Conservation (phyloP, 1,140 invertebrate genomes). For the Periplaneta americana region DNA sequence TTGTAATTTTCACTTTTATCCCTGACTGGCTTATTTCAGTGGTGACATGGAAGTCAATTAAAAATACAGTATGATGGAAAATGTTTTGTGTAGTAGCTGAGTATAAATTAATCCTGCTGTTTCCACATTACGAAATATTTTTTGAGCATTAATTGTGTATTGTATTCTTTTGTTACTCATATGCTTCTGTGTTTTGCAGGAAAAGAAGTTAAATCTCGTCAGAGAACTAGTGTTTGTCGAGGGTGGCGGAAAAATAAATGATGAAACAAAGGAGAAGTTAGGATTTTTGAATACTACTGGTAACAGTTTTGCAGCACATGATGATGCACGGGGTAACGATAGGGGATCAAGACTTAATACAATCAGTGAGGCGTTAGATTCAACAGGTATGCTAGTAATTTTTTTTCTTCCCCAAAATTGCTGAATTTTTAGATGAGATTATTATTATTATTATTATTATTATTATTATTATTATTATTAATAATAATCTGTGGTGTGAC, state of each 20-base stretch:
- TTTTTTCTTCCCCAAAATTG: constrained; percentile 8
- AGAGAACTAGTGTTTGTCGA: constrained; percentile 61
- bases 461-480: no score
- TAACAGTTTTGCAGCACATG: constrained; percentile 32
- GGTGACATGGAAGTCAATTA: no score
- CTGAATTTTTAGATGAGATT: background rate
- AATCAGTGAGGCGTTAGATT: constrained; percentile 56
- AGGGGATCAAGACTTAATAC: constrained; percentile 46
- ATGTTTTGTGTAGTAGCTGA: no score
- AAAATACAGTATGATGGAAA: no score
- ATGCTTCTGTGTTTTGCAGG: constrained; percentile 41
- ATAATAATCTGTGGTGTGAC: no score
- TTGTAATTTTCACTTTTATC: no score
- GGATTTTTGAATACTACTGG: constrained; percentile 61
- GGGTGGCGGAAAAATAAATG: constrained; percentile 60
- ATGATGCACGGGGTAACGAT: constrained; percentile 28
- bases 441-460: no score
- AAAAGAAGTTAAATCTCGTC: constrained; percentile 64
- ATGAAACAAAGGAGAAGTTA: constrained; percentile 75
- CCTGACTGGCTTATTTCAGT: no score
- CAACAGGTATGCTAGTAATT: constrained; percentile 46
- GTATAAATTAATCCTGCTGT: no score
- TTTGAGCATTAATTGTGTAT: constrained; percentile 4
- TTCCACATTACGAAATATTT: no score
- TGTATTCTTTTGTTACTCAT: constrained; percentile 11